A percentile compares a stretch with the other conserved stretches of the same genome.
Evolutionary conservation across 1,140 invertebrate species (phyloP).

Genomic region (Drosophila virilis): DNA sequence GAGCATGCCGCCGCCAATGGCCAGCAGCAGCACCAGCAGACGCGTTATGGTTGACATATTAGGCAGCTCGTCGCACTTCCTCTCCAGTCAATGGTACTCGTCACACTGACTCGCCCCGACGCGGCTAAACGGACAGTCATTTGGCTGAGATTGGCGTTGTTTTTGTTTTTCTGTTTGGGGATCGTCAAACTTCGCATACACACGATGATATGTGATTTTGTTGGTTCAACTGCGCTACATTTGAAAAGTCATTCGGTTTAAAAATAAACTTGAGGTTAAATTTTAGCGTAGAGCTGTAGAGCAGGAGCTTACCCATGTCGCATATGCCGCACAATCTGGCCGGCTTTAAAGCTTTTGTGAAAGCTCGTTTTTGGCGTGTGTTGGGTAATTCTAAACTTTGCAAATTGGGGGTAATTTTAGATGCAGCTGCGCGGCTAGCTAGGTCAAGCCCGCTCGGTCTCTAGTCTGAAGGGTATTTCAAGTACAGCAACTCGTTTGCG

Average conservation of each 20-base stretch:
- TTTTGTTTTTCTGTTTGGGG: conserved; percentile 8
- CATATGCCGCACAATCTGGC: background rate
- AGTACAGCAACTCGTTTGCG: too few species aligned
- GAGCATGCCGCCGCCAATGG: conserved; percentile 60
- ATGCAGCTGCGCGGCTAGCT: too few species aligned
- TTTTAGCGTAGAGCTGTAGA: too few species aligned
- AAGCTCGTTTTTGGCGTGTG: conserved; percentile 20
- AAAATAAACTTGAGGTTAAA: background rate
- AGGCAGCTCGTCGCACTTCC: conserved; percentile 10
- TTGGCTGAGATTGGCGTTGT: conserved; percentile 21
- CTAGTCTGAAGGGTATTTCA: too few species aligned
- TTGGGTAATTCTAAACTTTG: conserved; percentile 15
- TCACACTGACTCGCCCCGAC: conserved; percentile 30
- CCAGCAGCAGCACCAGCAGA: conserved; percentile 64
- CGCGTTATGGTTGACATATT: conserved; percentile 51
- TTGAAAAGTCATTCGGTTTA: background rate
- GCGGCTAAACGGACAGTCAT: conserved; percentile 20
- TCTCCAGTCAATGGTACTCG: conserved; percentile 24
- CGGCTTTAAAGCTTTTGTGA: conserved; percentile 9
- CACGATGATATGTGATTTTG: conserved; percentile 41
- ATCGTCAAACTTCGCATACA: conserved; percentile 33
- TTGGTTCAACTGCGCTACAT: conserved; percentile 19
- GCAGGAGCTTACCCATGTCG: background rate
- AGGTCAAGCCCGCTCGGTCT: too few species aligned
- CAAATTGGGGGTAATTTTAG: conserved; percentile 21